A percentile compares a stretch with the other conserved stretches of the same genome.
These are phyloP conservation scores for Andricus curvator DNA, from an alignment of 2,888 invertebrate genomes.

Conservation along the genomic window DNA sequence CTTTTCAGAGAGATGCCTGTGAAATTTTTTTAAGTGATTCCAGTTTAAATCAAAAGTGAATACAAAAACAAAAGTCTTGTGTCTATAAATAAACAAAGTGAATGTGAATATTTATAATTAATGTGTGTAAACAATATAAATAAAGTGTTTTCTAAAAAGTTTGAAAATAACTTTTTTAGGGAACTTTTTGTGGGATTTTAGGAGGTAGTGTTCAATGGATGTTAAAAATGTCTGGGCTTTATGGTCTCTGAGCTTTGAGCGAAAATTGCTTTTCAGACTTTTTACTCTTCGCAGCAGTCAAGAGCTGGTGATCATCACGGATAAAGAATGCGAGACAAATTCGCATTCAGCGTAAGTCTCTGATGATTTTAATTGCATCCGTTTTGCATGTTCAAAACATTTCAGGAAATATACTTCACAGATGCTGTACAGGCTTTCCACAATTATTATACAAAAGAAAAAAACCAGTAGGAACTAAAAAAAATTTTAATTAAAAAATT, in stretches of 20 bases:
- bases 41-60: neutral
- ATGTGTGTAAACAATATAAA: neutral
- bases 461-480: neutral
- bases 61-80: neutral
- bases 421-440: neutral
- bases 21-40: neutral
- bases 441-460: neutral
- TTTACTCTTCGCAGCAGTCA: neutral
- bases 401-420: neutral
- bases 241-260: neutral
- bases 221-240: neutral
- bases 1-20: too few relatives aligned
- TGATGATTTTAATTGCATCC: constrained; percentile 16
- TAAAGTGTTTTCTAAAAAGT: neutral
- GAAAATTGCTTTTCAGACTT: constrained; percentile 17
- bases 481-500: too few relatives aligned
- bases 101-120: neutral
- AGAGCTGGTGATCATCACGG: constrained; percentile 2
- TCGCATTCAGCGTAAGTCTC: constrained; percentile 66
- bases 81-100: neutral
- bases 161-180: neutral
- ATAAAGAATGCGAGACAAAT: constrained; percentile 67
- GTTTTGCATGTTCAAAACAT: neutral
- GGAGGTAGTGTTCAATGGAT: neutral
- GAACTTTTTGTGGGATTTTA: neutral